Base-by-base conservation (phyloP, 1,140 invertebrate genomes). In the Eumaeus atala region DNA sequence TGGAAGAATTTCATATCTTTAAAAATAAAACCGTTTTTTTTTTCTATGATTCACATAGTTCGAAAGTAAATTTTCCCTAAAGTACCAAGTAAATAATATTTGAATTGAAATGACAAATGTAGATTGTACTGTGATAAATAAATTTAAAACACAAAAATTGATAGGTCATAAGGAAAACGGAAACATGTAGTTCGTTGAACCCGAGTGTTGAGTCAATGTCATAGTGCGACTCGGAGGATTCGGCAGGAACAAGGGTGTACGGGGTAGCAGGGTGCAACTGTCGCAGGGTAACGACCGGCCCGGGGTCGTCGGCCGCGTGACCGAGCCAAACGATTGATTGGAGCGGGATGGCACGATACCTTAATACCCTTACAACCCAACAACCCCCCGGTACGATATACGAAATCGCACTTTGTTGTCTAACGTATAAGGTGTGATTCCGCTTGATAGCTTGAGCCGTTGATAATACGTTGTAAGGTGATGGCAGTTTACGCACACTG, bases 241-340 rank as follows among this genome's bases (percentile, higher is more conserved):
- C 77, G 78, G 75, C 70, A 76, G 74, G 74, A 77, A 74, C 66
- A 72, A 73, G 82, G 82, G 82, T 85, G 65, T 56, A 69, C 70
- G 68, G 77, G 76, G 78, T 80, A 80, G 79, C 78, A 84, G 80
- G 82, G 80, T 84, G 80, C 82, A 82, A 72, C 69, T 66, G 71
- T 72, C 70, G 72, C 77, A 59, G 82, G 78, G 76, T 74, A 83
- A 84, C 77, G 80, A 84, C 79, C 80, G 70, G 58, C 60, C 66
- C 70, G 78, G 75, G 82, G 82, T 83, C 79, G 77, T 68, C 77
- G 77, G 77, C 78, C 70, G 72, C 55, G 70, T 70, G 74, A 78
- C 70, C 59, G 67, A 65, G 59, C 68, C 78, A 72, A 69, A 74
- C 80, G 80, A 84, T 85, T 85, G 80, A 86, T 86, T 66, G 80